A percentile compares a stretch with the other conserved stretches of the same genome.
phyloP scores from a whole-genome alignment of 2,113 vertebrate species.

The Chloebia gouldiae region DNA sequence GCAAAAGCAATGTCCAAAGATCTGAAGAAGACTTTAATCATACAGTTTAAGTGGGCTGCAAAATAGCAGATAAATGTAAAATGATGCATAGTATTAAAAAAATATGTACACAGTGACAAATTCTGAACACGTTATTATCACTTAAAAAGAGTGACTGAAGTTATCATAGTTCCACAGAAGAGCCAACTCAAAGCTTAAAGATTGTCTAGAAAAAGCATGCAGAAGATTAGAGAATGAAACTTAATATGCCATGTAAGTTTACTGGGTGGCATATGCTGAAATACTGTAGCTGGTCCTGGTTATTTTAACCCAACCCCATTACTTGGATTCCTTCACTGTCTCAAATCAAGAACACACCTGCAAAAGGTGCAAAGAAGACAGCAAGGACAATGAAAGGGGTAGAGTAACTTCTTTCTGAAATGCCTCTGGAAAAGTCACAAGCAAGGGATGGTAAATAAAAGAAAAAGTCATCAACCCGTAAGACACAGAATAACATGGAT shows the following conservation, averaged over 20 bases:
- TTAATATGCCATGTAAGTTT: background rate
- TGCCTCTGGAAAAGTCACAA: background rate
- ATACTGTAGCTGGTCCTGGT: background rate
- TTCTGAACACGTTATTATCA: background rate
- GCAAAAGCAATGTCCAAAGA: background rate
- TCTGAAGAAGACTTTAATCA: background rate
- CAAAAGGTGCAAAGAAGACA: background rate
- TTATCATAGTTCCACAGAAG: background rate
- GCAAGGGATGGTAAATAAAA: background rate
- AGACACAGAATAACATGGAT: background rate
- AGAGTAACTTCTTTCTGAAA: background rate
- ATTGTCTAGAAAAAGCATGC: background rate
- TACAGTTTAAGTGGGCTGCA: background rate
- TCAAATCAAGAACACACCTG: background rate
- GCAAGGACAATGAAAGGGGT: background rate
- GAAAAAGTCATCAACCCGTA: background rate
- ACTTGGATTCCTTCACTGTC: background rate
- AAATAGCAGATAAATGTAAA: background rate
- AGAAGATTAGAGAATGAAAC: background rate
- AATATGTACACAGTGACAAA: background rate
- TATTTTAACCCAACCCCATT: background rate
- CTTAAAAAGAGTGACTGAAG: background rate
- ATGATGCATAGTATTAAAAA: background rate
- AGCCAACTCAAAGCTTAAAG: background rate
- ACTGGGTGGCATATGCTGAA: background rate